Base-by-base conservation (phyloP, 2,888 invertebrate genomes). In the Callinectes sapidus region DNA sequence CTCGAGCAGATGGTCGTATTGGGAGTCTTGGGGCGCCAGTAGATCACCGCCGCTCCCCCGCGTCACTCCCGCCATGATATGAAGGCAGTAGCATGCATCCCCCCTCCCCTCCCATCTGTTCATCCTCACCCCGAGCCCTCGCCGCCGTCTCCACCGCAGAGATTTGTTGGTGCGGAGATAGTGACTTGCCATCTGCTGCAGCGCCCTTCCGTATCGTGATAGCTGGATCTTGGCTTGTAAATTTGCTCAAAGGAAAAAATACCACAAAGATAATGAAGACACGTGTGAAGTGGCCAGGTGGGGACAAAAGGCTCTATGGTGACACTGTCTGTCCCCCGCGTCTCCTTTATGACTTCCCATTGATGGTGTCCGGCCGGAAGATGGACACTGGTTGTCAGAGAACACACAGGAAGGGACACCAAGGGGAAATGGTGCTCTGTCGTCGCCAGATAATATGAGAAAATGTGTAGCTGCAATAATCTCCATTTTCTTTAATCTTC, bases 401-500 rank as follows among this genome's bases (percentile, higher is more conserved):
- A 90, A 87, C 90, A 90, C 14, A 14, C 55, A 88, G 39, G 88
- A 54, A 88, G 32, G 1, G 88, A 28, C 88, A 32, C 61, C n/a
- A 55, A 23, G 23, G 28, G 23, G 87, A 87, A 55, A 48, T 87
- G 54, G 28, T 13, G n/a, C 87, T 2, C 5, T 23, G 35, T 61
- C 32, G n/a, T 61, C 55, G 28, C 61, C 42, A 23, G 55, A 55
- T 32, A n/a, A 55, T 55, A 88, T 23, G 55, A 90, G 71, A 42
- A 85, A 90, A 54, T 86, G 54, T 55, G 89, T 81, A 77, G 66
- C 87, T 71, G 87, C 71, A 88, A 35, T 90, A 92, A 92, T 92
- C 92, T 92, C 89, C 90, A 92, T 90, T 92, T 92, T 92, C 90
- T 92, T 92, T 90, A 90, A 92, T 92, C 92, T 92, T 92, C 92